Evolutionary conservation across 2,113 vertebrate species (phyloP).

Genomic region (Nycticryphes semicollaris): DNA sequence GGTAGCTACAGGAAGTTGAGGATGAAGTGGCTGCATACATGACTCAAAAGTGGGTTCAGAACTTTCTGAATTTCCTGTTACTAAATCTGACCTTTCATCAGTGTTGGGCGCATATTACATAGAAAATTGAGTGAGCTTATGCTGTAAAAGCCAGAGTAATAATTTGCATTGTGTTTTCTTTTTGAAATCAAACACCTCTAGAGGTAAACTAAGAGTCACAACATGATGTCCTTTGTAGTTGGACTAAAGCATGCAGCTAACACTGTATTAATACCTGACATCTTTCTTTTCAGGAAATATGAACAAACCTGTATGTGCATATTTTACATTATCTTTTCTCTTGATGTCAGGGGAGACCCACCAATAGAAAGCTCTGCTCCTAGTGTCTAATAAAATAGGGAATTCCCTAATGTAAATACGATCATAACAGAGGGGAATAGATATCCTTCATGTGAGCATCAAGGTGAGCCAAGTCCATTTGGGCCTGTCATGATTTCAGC

Average conservation of each 20-base stretch:
- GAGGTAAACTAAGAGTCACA: neutral
- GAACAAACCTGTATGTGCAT: neutral
- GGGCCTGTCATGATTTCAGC: neutral
- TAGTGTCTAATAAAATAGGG: neutral
- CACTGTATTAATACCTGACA: neutral
- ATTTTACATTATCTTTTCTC: neutral
- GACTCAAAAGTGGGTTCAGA: neutral
- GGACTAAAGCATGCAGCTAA: neutral
- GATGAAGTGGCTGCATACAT: neutral
- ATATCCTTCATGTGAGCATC: fast-evolving
- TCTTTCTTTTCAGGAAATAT: neutral
- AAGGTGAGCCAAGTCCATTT: neutral
- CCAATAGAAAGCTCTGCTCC: neutral
- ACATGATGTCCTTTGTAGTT: neutral
- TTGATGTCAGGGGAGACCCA: neutral
- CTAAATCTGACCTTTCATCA: neutral
- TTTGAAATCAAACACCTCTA: neutral
- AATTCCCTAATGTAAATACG: neutral
- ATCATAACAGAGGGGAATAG: fast-evolving
- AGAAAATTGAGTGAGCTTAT: neutral
- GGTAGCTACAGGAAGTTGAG: neutral
- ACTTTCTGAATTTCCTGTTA: neutral
- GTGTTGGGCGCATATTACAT: neutral
- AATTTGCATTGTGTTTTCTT: neutral
- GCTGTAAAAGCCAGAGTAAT: neutral